Conservation (phyloP, 2,797 vertebrate species). For the Sebastes oblongus region DNA sequence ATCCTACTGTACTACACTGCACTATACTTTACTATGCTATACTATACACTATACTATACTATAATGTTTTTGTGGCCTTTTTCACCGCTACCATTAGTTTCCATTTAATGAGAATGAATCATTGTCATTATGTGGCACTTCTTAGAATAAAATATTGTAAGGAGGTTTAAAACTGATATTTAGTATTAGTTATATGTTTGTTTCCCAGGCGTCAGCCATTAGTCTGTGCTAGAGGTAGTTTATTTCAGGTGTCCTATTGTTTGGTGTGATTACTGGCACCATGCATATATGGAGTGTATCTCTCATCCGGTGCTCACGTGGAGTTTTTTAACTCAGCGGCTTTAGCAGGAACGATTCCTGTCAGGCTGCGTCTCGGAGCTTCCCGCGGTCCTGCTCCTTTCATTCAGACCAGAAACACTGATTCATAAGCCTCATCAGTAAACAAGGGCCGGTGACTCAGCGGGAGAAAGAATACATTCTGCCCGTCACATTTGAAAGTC, state of each 20-base stretch:
- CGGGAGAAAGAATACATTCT: slow-evolving; percentile 62
- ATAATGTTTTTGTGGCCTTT: not conserved
- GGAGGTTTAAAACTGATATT: too few relatives aligned
- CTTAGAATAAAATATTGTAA: not conserved
- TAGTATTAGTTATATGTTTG: too few relatives aligned
- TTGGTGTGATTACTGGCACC: not conserved
- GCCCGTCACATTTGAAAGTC: slow-evolving; percentile 75
- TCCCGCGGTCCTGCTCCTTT: slow-evolving; percentile 38
- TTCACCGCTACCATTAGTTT: not conserved
- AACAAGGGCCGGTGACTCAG: slow-evolving; percentile 72
- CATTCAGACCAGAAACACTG: slow-evolving; percentile 60
- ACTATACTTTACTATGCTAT: not conserved
- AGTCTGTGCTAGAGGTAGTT: not conserved
- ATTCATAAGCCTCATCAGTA: slow-evolving; percentile 76
- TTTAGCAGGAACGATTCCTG: slow-evolving; percentile 39
- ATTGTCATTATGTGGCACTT: not conserved
- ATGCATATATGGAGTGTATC: not conserved
- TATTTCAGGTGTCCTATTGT: not conserved
- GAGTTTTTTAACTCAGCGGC: slow-evolving; percentile 5
- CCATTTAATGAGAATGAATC: not conserved
- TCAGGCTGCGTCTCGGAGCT: slow-evolving; percentile 40
- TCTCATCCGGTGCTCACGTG: slow-evolving; percentile 1
- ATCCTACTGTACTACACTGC: not conserved
- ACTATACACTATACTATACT: not conserved
- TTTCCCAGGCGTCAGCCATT: not conserved